Evolutionary conservation across 2,797 vertebrate species (phyloP).

Genomic region (Cyclura pinguis): DNA sequence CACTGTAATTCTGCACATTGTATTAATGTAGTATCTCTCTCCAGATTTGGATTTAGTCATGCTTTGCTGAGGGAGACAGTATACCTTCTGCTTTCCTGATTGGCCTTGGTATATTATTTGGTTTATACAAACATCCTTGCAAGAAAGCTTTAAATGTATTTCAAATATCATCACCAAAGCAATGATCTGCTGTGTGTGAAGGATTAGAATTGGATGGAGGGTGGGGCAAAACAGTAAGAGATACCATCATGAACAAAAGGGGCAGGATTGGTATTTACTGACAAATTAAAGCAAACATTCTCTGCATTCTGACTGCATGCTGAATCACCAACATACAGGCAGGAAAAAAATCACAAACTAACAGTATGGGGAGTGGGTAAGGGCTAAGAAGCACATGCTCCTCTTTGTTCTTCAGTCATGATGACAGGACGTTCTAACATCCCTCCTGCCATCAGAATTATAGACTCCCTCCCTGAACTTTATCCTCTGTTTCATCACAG

Average conservation of each 20-base stretch:
- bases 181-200: neutral
- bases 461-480: neutral
- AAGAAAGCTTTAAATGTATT: neutral
- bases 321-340: slow-evolving; percentile 48
- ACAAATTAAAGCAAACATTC: slow-evolving; percentile 40
- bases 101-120: slow-evolving; percentile 4
- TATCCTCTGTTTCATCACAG: neutral
- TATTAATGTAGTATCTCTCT: neutral
- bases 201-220: neutral
- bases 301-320: slow-evolving; percentile 32
- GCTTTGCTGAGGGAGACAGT: neutral
- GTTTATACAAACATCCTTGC: neutral
- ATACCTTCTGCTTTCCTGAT: neutral
- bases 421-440: slow-evolving; percentile 16
- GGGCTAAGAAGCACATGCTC: neutral
- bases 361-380: slow-evolving; percentile 1
- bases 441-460: neutral
- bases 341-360: slow-evolving; percentile 30
- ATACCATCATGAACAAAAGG: slow-evolving; percentile 21
- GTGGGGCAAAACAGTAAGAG: neutral
- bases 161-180: slow-evolving; percentile 2
- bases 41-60: neutral
- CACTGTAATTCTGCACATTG: neutral
- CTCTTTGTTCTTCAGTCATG: slow-evolving; percentile 14
- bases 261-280: slow-evolving; percentile 34